Conservation (phyloP, 2,888 invertebrate genomes). For the Dryococelus australis region DNA sequence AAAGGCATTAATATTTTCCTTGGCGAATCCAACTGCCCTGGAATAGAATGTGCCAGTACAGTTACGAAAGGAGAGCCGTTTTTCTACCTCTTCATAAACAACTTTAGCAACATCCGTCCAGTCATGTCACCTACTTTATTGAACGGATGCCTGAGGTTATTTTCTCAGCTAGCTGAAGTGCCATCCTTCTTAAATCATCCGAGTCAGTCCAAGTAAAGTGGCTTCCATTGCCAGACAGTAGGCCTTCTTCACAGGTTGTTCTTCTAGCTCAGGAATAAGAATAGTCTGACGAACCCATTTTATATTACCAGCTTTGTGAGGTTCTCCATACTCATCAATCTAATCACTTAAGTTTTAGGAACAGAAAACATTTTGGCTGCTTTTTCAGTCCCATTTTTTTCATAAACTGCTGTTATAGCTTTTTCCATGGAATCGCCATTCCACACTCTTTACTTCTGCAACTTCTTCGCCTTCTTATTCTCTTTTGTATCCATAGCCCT, state of each 20-base stretch:
- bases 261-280: neutral
- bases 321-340: neutral
- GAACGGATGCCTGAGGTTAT: conserved; percentile 13
- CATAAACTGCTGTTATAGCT: neutral
- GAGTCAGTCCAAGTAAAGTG: neutral
- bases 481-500: neutral
- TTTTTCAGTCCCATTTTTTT: neutral
- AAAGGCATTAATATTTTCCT: neutral
- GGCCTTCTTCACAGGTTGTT: neutral
- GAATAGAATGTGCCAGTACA: neutral
- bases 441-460: neutral
- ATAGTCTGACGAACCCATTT: neutral
- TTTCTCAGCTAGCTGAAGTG: conserved; percentile 18
- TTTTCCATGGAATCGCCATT: too few relatives aligned
- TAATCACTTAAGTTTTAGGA: neutral
- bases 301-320: neutral
- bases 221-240: conserved; percentile 24
- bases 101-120: neutral
- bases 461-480: neutral
- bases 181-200: neutral
- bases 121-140: neutral
- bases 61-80: neutral
- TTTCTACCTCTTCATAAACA: conserved; percentile 1
- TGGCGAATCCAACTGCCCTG: neutral
- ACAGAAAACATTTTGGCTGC: neutral